Percentiles rank a stretch among this genome's conserved stretches.
These are phyloP conservation scores for Margarornis squamiger DNA, from an alignment of 2,797 vertebrate genomes.

Conservation along the genomic window DNA sequence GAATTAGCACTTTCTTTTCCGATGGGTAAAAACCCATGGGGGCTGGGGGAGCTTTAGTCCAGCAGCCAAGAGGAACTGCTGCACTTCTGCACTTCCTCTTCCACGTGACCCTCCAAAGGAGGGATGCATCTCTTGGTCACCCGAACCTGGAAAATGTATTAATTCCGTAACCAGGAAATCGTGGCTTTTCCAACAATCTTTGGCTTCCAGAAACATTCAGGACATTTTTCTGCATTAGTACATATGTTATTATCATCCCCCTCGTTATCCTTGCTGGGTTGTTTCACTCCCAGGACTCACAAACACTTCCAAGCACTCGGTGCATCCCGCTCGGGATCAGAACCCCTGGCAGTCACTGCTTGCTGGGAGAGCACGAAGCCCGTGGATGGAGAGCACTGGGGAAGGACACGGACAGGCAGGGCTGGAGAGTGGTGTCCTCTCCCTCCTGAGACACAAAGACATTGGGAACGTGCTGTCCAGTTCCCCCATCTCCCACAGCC, in stretches of 20 bases:
- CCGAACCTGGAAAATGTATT: neutral
- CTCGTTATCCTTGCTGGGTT: accelerated
- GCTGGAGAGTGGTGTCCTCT: neutral
- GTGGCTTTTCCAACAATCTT: neutral
- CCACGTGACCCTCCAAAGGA: neutral
- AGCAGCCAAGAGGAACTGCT: neutral
- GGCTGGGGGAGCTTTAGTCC: accelerated
- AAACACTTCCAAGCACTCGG: no score
- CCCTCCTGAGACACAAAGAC: neutral
- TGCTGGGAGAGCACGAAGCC: neutral
- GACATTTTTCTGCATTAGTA: neutral
- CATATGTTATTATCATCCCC: neutral
- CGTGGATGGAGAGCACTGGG: accelerated
- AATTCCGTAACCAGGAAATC: neutral
- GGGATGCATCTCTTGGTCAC: neutral
- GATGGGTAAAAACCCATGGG: accelerated
- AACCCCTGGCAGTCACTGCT: neutral
- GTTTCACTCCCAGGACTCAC: neutral
- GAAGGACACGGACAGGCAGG: neutral
- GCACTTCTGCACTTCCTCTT: neutral
- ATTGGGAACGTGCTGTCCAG: accelerated
- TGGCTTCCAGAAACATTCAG: neutral
- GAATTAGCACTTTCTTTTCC: neutral
- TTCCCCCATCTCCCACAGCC: neutral
- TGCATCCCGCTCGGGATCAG: neutral